Percentiles rank a stretch among this genome's conserved stretches.
Conservation (phyloP, 2,888 invertebrate species). For the Dicroscelio sp. region DNA sequence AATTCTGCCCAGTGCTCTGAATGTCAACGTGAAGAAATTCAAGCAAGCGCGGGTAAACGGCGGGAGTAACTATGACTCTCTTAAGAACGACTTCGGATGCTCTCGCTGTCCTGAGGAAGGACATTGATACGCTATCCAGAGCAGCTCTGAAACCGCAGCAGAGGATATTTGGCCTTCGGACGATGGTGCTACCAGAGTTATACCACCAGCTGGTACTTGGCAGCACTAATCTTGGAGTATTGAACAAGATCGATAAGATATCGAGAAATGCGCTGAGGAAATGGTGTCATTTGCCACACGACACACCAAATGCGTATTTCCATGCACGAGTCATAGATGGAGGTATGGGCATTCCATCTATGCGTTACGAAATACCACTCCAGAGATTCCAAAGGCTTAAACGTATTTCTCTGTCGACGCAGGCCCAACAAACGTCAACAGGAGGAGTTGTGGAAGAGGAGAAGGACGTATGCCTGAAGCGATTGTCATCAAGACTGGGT, state of each 20-base stretch:
- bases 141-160: conserved; percentile 81
- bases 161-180: conserved; percentile 67
- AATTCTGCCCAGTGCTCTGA: conserved; percentile 94
- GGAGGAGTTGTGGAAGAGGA: not conserved
- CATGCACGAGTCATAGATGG: not conserved
- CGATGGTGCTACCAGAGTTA: conserved; percentile 63
- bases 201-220: conserved; percentile 88
- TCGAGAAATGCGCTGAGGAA: conserved; percentile 86
- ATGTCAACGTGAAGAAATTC: conserved; percentile 94
- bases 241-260: conserved; percentile 88
- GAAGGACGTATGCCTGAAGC: not conserved
- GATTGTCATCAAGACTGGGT: not conserved
- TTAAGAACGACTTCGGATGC: too few relatives aligned
- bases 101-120: too few relatives aligned
- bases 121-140: conserved; percentile 12
- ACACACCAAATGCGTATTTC: conserved; percentile 88
- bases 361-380: not conserved
- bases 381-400: not conserved
- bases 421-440: not conserved
- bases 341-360: conserved; percentile 28
- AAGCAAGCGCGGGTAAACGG: conserved; percentile 93
- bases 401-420: too few relatives aligned
- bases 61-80: conserved; percentile 91
- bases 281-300: conserved; percentile 88
- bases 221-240: conserved; percentile 72